Percentiles rank a stretch among this genome's conserved stretches.
Conservation (phyloP, 2,113 vertebrate genomes). For the Aix galericulata region DNA sequence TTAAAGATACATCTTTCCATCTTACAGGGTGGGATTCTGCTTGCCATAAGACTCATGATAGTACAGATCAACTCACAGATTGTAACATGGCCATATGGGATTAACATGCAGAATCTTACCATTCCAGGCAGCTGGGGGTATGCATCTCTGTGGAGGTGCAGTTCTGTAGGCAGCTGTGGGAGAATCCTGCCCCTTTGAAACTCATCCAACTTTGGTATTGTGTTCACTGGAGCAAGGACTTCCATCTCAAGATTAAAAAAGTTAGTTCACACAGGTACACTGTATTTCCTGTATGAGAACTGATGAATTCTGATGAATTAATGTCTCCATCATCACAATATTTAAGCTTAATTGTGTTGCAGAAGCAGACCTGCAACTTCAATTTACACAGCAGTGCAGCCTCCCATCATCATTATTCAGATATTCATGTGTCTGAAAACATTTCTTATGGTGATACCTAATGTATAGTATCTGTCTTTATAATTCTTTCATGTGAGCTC, state of each 20-base stretch:
- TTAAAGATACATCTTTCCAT: background rate
- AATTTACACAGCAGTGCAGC: background rate
- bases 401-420: background rate
- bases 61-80: background rate
- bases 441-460: background rate
- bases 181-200: background rate
- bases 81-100: fast-evolving
- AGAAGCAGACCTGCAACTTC: background rate
- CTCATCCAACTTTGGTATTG: background rate
- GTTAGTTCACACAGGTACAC: background rate
- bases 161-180: background rate
- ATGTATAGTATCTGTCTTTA: conserved; percentile 36
- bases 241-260: background rate
- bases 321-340: background rate
- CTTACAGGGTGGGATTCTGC: background rate
- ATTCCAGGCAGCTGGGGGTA: background rate
- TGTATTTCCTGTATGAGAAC: background rate
- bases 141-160: fast-evolving
- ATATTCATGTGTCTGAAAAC: background rate
- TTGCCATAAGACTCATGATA: background rate
- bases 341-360: background rate
- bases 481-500: conserved; percentile 43
- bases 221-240: background rate
- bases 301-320: background rate
- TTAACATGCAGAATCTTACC: background rate